Evolutionary conservation across 2,888 invertebrate genomes (phyloP).

Genomic region (Lymantria dispar): DNA sequence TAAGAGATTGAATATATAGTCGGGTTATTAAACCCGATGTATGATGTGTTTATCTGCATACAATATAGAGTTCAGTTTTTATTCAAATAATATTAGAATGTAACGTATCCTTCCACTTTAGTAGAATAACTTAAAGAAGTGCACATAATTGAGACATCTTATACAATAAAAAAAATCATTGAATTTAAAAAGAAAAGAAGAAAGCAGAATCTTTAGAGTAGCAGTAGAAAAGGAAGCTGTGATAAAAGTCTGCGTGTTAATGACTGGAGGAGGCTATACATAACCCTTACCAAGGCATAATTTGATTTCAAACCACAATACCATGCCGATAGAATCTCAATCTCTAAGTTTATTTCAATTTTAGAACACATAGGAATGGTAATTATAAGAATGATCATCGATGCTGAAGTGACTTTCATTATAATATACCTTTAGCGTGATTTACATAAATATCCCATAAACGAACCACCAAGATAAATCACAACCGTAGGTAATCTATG

Average conservation of each 20-base stretch:
- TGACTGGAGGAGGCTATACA: conserved; percentile 60
- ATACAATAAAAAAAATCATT: conserved; percentile 8
- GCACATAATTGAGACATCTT: conserved; percentile 48
- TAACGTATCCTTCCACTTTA: no score
- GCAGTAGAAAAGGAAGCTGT: conserved; percentile 60
- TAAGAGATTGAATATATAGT: no score
- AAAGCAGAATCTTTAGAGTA: conserved; percentile 52
- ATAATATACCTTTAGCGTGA: neutral
- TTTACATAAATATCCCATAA: conserved; percentile 1
- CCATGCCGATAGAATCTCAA: conserved; percentile 19
- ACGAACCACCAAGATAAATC: conserved; percentile 43
- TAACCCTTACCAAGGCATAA: conserved; percentile 36
- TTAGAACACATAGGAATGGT: neutral
- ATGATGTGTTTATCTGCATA: no score
- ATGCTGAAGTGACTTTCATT: conserved; percentile 1
- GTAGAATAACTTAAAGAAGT: neutral
- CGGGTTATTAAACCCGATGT: no score
- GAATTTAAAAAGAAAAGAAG: conserved; percentile 23
- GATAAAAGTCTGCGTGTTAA: conserved; percentile 46
- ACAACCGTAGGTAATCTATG: conserved; percentile 48
- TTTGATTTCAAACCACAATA: conserved; percentile 20
- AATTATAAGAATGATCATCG: neutral
- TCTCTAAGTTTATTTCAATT: neutral
- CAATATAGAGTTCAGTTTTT: no score
- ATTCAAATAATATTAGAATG: no score